phyloP scores from a whole-genome alignment of 2,888 invertebrate genomes.

The Brachycybe producta region DNA sequence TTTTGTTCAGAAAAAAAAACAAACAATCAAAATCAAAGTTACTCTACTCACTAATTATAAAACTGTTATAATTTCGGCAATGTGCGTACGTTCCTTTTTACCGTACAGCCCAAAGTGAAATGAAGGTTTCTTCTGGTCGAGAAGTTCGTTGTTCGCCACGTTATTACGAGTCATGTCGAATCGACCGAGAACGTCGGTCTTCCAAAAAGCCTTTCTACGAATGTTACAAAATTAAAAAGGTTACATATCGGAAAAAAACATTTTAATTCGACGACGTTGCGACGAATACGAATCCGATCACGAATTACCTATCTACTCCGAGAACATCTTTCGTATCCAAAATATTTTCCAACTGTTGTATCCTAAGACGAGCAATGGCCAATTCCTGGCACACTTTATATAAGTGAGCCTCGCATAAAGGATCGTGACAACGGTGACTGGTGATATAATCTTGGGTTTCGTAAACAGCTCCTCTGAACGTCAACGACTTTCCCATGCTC shows the following conservation, averaged over 20 bases:
- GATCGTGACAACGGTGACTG: conserved; percentile 62
- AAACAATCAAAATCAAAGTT: too few species aligned
- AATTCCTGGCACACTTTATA: conserved; percentile 77
- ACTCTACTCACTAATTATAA: too few species aligned
- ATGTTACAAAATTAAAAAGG: background rate
- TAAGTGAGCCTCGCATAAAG: conserved; percentile 58
- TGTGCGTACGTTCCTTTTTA: too few species aligned
- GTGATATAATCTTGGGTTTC: conserved; percentile 63
- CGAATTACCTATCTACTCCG: too few species aligned
- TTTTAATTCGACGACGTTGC: background rate
- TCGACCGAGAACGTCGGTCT: conserved; percentile 4
- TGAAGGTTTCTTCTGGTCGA: too few species aligned
- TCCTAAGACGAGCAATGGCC: conserved; percentile 69
- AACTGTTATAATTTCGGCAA: too few species aligned
- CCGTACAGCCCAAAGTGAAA: too few species aligned
- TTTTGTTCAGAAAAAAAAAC: too few species aligned
- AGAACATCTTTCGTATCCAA: background rate
- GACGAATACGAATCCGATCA: too few species aligned
- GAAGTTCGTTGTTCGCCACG: conserved; percentile 3
- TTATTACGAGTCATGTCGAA: conserved; percentile 10
- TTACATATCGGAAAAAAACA: background rate
- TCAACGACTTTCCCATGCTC: conserved; percentile 61
- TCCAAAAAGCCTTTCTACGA: conserved; percentile 8
- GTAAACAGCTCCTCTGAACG: conserved; percentile 64
- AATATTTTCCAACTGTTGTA: conserved; percentile 63